These are phyloP conservation scores for Bostrychus sinensis DNA, from an alignment of 2,113 vertebrate genomes.

Conservation along the genomic window DNA sequence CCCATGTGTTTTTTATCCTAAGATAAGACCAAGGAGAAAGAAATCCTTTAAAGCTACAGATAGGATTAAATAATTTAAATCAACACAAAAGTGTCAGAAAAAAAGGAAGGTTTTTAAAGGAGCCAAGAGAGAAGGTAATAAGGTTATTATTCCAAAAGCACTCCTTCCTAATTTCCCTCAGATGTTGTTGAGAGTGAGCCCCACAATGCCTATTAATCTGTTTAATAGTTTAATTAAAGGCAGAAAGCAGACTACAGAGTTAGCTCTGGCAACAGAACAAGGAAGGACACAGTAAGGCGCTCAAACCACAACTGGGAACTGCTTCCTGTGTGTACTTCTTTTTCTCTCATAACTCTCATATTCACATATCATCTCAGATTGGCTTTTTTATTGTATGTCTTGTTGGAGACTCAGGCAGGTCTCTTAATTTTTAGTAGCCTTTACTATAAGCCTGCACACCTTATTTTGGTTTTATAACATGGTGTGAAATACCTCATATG, in stretches of 20 bases:
- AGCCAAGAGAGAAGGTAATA: conserved; percentile 34
- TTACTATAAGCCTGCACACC: conserved; percentile 3
- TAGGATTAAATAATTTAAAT: conserved; percentile 12
- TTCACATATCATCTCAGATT: background rate
- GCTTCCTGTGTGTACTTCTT: conserved; percentile 38
- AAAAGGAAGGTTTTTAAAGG: conserved; percentile 10
- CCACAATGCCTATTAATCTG: conserved; percentile 54
- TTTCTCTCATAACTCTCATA: conserved; percentile 4
- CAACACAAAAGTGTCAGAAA: background rate
- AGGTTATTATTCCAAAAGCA: conserved; percentile 43
- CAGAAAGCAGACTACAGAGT: conserved; percentile 50
- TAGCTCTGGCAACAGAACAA: conserved; percentile 34
- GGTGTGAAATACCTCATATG: conserved; percentile 28
- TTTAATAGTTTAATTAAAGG: conserved; percentile 68
- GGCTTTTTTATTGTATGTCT: background rate
- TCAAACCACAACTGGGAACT: conserved; percentile 40
- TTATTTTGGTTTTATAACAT: conserved; percentile 30
- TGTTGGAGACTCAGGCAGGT: background rate
- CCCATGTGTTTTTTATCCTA: conserved; percentile 35
- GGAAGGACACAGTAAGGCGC: conserved; percentile 58
- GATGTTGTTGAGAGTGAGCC: conserved; percentile 60
- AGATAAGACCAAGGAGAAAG: conserved; percentile 10
- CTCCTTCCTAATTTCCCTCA: conserved; percentile 52
- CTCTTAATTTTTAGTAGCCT: conserved; percentile 9
- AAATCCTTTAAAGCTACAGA: conserved; percentile 10